Evolutionary conservation across 2,113 vertebrate genomes (phyloP).

Genomic region (Hydrochoerus hydrochaeris): DNA sequence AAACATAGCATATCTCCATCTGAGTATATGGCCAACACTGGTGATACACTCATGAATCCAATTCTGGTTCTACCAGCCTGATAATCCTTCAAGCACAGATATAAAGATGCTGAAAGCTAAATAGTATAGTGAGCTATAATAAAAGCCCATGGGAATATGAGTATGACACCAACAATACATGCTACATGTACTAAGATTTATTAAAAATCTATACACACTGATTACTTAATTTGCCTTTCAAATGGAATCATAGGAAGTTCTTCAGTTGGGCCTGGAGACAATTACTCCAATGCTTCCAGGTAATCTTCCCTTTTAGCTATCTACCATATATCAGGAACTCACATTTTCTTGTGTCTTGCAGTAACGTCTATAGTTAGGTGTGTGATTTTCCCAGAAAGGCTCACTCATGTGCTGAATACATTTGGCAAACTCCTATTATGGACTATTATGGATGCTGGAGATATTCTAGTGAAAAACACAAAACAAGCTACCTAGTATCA

Average conservation of each 20-base stretch:
- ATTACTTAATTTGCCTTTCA: conserved; percentile 15
- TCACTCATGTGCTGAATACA: background rate
- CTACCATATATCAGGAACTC: background rate
- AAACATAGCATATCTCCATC: background rate
- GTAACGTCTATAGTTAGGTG: background rate
- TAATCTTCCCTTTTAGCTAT: conserved; percentile 1
- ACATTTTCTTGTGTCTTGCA: background rate
- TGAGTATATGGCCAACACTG: background rate
- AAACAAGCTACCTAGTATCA: background rate
- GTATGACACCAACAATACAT: background rate
- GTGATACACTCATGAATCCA: background rate
- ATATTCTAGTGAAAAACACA: background rate
- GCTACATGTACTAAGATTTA: background rate
- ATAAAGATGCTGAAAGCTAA: background rate
- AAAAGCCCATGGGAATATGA: background rate
- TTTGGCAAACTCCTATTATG: background rate
- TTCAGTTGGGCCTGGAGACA: conserved; percentile 2
- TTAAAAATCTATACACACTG: background rate
- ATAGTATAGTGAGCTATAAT: background rate
- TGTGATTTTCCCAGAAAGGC: background rate
- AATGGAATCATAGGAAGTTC: background rate
- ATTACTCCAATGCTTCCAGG: background rate
- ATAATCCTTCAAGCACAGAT: background rate
- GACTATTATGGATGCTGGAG: background rate
- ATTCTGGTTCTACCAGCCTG: background rate